Evolutionary conservation across 2,797 vertebrate species (phyloP).

Genomic region (Momotus momota): DNA sequence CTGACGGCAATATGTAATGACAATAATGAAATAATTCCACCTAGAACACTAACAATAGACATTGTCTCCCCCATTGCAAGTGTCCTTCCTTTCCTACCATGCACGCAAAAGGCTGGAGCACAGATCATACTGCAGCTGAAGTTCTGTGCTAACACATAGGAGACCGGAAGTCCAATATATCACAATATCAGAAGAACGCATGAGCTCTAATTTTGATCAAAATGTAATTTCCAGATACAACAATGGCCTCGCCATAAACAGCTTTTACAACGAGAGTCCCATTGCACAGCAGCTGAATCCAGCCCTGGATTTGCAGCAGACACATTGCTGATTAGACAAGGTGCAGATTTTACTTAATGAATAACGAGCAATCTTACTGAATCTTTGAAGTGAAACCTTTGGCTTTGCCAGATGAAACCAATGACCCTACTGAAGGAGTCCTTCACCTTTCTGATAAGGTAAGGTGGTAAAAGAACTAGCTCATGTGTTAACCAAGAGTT

Average conservation of each 20-base stretch:
- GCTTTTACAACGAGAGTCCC: background rate
- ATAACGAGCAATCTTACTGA: background rate
- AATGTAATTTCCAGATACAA: background rate
- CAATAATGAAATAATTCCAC: background rate
- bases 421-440: background rate
- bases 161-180: background rate
- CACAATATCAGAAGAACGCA: background rate
- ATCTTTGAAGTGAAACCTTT: slow-evolving; percentile 38
- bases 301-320: background rate
- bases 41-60: background rate
- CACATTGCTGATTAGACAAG: background rate
- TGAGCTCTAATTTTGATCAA: background rate
- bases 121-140: background rate
- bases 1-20: background rate
- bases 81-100: background rate
- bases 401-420: background rate
- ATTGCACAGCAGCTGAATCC: background rate
- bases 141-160: background rate
- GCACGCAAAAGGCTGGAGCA: background rate
- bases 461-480: slow-evolving; percentile 4
- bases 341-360: slow-evolving; percentile 19
- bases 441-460: slow-evolving; percentile 1
- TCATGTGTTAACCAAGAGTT: background rate
- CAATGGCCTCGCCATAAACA: background rate
- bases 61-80: background rate